These are phyloP conservation scores for Neomicropteryx cornuta DNA, from an alignment of 1,140 invertebrate genomes.

Conservation along the genomic window DNA sequence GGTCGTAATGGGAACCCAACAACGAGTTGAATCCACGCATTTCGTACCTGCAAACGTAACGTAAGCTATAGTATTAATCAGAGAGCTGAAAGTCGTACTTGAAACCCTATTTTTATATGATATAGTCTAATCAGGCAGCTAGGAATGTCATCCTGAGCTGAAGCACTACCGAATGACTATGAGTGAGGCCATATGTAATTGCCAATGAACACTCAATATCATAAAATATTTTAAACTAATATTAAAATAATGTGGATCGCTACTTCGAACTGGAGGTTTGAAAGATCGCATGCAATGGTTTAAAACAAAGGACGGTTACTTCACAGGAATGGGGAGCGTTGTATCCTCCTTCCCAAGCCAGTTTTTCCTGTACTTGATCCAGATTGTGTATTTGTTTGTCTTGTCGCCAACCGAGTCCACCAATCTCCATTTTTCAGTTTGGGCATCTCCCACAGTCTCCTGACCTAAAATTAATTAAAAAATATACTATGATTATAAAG, in stretches of 20 bases:
- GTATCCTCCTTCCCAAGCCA: conserved; percentile 21
- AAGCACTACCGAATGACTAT: too few species aligned
- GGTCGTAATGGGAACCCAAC: conserved; percentile 91
- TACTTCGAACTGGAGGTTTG: too few species aligned
- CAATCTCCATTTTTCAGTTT: conserved; percentile 65
- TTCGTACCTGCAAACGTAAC: conserved; percentile 63
- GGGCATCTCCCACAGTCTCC: conserved; percentile 51
- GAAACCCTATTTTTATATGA: conserved; percentile 23
- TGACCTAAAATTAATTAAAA: conserved; percentile 39
- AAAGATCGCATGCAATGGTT: too few species aligned
- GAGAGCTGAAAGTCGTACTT: conserved; percentile 49
- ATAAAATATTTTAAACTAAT: too few species aligned
- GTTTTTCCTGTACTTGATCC: conserved; percentile 60
- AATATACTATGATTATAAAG: conserved; percentile 3
- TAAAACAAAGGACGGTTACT: conserved; percentile 27
- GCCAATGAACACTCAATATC: too few species aligned
- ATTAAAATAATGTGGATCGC: too few species aligned
- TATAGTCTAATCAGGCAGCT: too few species aligned
- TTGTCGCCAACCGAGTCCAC: conserved; percentile 60
- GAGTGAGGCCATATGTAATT: too few species aligned
- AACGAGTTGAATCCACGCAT: conserved; percentile 89
- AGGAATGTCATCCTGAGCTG: too few species aligned
- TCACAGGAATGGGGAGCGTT: conserved; percentile 39
- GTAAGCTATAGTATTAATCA: too few species aligned
- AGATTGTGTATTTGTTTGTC: conserved; percentile 78